Conservation (phyloP, 2,113 vertebrate species). For the Natator depressus region DNA sequence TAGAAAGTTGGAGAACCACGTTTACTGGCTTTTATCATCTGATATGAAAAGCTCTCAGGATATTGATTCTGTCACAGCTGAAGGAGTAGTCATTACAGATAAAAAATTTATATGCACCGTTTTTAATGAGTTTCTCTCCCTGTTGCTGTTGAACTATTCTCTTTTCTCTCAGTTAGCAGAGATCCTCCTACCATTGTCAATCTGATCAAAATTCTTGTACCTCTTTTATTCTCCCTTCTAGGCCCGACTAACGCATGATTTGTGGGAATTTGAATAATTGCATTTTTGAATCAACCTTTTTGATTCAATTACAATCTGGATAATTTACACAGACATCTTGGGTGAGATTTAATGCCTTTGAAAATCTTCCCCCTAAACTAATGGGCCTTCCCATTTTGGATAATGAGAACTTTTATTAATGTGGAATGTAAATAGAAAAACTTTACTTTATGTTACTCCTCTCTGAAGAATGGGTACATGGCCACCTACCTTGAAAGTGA, state of each 20-base stretch:
- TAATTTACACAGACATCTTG: background rate
- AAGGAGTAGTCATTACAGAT: background rate
- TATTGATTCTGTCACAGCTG: background rate
- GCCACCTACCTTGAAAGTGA: fast-evolving
- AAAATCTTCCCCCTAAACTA: background rate
- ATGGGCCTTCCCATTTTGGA: background rate
- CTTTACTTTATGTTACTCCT: background rate
- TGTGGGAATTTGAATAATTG: background rate
- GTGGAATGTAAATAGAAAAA: fast-evolving
- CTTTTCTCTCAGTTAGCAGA: fast-evolving
- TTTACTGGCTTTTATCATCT: background rate
- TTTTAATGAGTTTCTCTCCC: background rate
- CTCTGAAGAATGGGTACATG: fast-evolving
- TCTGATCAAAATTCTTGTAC: fast-evolving
- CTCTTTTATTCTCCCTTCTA: background rate
- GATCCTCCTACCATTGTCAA: fast-evolving
- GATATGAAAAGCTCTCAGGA: background rate
- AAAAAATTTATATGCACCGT: fast-evolving
- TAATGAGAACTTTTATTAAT: background rate
- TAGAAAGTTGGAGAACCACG: background rate
- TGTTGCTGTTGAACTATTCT: background rate
- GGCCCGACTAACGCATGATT: fast-evolving
- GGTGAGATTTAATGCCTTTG: background rate
- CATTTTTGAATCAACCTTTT: background rate
- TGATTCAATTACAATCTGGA: fast-evolving